Base-by-base conservation (phyloP, 2,113 vertebrate genomes). In the Columba livia region DNA sequence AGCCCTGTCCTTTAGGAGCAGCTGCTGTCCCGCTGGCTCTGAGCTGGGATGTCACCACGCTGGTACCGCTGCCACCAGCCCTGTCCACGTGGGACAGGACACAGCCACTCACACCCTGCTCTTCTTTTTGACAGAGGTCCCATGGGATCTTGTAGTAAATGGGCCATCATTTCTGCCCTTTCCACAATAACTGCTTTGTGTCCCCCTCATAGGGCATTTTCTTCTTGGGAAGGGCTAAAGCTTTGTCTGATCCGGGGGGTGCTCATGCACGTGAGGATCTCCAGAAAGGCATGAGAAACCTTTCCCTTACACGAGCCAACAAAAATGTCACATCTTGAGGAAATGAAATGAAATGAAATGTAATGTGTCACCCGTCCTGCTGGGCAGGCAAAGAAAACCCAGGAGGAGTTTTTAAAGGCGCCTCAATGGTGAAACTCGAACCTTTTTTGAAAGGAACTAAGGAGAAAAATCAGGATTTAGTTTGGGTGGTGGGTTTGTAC, bases 271-370 rank as follows among this genome's bases (percentile, higher is more conserved):
- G 81, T 6, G 2, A 20, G 72, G 61, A 70, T 19, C 70, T 85
- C 74, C 12, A 84, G 79, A 86, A 71, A 95, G 61, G 79, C 82
- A 25, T 34, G 53, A 86, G 94, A 53, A 13, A 60, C 93, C 77
- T 92, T 95, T 79, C 85, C 90, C 23, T 92, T 56, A 2, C 44
- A 9, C 0, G 57, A 96, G 92, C 93, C 94, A 94, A 96, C 85
- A 86, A 83, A 92, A 95, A 93, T 96, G 92, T 91, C 95, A 88
- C 19, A 5, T 93, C 88, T 57, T 81, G 72, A 88, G 92, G 86
- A 93, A 95, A 74, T 5, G 24, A 88, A 88, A 74, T 5, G 24
- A 88, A 88, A 83, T 86, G 23, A 74, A 96, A 94, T 72, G 88
- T n/a, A 40, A 42, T 24, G 79, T 16, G 32, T 83, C 79, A 77